phyloP scores from a whole-genome alignment of 2,113 vertebrate species.

The Oreamnos americanus region DNA sequence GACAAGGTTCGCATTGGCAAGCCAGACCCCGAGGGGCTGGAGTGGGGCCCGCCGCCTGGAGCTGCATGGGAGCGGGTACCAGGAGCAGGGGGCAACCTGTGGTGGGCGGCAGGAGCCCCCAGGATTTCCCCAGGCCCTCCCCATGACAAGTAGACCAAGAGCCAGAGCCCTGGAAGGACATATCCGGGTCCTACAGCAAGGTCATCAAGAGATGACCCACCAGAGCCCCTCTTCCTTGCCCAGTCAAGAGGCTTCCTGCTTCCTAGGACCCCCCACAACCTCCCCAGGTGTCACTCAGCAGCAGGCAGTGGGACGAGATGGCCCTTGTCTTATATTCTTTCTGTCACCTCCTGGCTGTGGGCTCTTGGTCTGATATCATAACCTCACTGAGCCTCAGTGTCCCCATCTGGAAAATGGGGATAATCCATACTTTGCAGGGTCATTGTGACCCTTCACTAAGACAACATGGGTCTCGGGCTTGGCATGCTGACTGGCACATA shows the following conservation, averaged over 20 bases:
- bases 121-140: neutral
- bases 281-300: neutral
- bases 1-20: neutral
- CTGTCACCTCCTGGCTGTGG: neutral
- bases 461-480: fast-evolving
- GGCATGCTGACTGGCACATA: neutral
- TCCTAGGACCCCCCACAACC: neutral
- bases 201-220: neutral
- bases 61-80: too few species aligned
- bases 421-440: neutral
- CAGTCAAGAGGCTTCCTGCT: neutral
- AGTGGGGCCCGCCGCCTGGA: neutral
- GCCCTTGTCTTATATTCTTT: neutral
- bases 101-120: neutral
- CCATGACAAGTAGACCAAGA: neutral
- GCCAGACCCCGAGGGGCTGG: neutral
- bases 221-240: neutral
- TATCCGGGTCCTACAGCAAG: neutral
- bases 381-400: neutral
- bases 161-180: neutral
- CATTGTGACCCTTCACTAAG: neutral
- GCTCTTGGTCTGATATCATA: neutral
- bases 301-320: neutral
- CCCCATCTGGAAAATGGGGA: neutral
- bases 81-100: neutral